Conservation (phyloP, 2,888 invertebrate genomes). For the Syritta pipiens region DNA sequence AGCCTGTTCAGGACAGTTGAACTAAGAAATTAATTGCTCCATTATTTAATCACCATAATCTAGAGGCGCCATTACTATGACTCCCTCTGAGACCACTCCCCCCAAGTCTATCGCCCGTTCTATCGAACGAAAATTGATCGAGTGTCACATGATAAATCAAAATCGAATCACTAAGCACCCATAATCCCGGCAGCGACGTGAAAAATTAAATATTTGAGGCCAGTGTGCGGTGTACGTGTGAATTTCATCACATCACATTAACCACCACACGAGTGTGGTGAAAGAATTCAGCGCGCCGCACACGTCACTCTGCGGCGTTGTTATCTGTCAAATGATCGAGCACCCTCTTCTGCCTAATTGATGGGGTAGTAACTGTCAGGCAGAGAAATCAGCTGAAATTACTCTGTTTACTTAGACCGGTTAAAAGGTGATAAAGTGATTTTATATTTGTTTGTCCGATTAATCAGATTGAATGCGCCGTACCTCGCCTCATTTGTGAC, state of each 20-base stretch:
- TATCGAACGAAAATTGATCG: slow-evolving; percentile 61
- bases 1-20: too few species aligned
- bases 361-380: slow-evolving; percentile 51
- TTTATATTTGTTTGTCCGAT: slow-evolving; percentile 45
- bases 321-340: slow-evolving; percentile 67
- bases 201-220: slow-evolving; percentile 49
- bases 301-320: slow-evolving; percentile 38
- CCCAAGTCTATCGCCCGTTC: slow-evolving; percentile 1
- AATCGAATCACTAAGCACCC: slow-evolving; percentile 37
- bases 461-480: slow-evolving; percentile 62
- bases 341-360: slow-evolving; percentile 59
- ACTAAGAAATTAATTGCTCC: slow-evolving; percentile 18
- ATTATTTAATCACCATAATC: slow-evolving; percentile 34
- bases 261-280: background rate
- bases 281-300: slow-evolving; percentile 41
- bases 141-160: slow-evolving; percentile 63
- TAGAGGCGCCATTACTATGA: slow-evolving; percentile 42
- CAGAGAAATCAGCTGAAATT: slow-evolving; percentile 8
- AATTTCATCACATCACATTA: slow-evolving; percentile 38
- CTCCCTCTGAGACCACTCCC: slow-evolving; percentile 47
- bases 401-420: slow-evolving; percentile 29
- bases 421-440: slow-evolving; percentile 46
- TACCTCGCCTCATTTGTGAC: slow-evolving; percentile 62
- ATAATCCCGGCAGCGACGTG: slow-evolving; percentile 48
- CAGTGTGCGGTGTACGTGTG: slow-evolving; percentile 26